These are phyloP conservation scores for Narcine bancroftii DNA, from an alignment of 2,113 vertebrate genomes.

Conservation along the genomic window DNA sequence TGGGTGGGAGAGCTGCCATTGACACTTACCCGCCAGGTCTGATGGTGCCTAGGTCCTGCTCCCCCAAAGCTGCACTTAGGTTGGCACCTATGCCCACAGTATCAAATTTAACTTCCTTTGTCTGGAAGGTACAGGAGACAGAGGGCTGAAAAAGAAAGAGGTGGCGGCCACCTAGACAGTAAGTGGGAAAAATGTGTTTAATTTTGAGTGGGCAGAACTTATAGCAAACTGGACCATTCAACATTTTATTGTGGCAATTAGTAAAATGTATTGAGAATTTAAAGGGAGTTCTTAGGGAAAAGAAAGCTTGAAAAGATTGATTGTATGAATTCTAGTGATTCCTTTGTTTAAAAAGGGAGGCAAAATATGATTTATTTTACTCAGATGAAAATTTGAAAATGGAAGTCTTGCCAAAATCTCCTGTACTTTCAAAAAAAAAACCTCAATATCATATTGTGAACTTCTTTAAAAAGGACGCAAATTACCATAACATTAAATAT, in stretches of 20 bases:
- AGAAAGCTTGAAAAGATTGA: background rate
- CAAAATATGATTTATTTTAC: background rate
- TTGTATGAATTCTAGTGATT: conserved; percentile 9
- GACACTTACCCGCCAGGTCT: conserved; percentile 32
- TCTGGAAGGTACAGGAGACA: conserved; percentile 31
- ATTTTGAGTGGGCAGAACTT: conserved; percentile 14
- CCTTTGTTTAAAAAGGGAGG: conserved; percentile 8
- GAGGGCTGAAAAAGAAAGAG: conserved; percentile 12
- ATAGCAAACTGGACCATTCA: conserved; percentile 23
- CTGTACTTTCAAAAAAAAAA: background rate
- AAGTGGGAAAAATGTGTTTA: conserved; percentile 30
- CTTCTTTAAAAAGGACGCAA: background rate
- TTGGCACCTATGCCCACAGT: conserved; percentile 32
- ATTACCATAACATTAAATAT: background rate
- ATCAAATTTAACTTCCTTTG: conserved; percentile 32
- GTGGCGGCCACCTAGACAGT: conserved; percentile 24
- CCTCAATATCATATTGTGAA: background rate
- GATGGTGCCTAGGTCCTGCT: conserved; percentile 30
- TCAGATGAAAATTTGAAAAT: conserved; percentile 15
- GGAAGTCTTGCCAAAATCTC: background rate
- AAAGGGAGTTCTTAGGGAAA: background rate
- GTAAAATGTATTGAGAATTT: background rate
- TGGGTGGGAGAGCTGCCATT: background rate
- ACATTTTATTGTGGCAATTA: background rate
- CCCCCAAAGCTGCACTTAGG: conserved; percentile 19